These are phyloP conservation scores for Falcunculus frontatus DNA, from an alignment of 2,113 vertebrate species.

Conservation along the genomic window DNA sequence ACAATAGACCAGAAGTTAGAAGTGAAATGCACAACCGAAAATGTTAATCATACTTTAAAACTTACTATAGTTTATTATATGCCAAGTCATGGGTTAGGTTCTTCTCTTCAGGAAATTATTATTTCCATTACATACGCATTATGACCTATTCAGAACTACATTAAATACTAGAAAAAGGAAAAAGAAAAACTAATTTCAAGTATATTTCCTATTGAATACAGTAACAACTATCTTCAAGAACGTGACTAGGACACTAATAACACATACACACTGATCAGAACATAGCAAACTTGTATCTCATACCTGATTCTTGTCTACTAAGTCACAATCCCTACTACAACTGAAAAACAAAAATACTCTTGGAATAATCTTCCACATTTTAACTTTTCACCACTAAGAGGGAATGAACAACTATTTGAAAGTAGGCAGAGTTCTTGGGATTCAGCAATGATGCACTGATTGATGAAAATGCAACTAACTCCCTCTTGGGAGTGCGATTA, in stretches of 20 bases:
- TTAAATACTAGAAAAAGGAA: neutral
- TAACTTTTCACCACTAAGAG: neutral
- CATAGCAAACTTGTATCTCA: neutral
- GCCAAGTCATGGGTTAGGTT: neutral
- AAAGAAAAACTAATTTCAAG: neutral
- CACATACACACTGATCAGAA: neutral
- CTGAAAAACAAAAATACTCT: neutral
- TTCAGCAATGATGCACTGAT: neutral
- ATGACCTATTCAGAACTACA: neutral
- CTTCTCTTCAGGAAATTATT: neutral
- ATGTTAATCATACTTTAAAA: neutral
- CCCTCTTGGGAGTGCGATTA: accelerated
- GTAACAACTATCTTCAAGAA: neutral
- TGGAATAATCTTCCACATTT: neutral
- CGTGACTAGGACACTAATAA: neutral
- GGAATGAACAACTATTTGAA: neutral
- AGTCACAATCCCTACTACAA: neutral
- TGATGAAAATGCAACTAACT: neutral
- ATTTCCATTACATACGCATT: neutral
- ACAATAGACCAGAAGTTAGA: neutral
- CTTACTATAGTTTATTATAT: neutral
- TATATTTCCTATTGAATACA: neutral
- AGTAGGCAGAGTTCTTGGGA: neutral
- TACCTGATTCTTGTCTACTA: neutral
- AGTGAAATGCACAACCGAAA: neutral